These are phyloP conservation scores for Semaprochilodus insignis DNA, from an alignment of 2,797 vertebrate species.

Conservation along the genomic window DNA sequence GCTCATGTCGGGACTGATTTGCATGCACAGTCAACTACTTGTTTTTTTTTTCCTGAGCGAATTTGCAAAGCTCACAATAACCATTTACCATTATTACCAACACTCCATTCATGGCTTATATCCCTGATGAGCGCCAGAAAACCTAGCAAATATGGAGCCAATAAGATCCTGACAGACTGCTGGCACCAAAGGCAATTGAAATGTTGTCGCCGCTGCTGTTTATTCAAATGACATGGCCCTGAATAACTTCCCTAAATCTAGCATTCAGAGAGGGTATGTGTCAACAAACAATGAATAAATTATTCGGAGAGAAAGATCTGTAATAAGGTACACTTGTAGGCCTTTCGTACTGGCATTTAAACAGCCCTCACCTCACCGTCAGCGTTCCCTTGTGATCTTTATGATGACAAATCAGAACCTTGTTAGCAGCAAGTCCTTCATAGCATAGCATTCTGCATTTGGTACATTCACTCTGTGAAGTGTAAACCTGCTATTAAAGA, in stretches of 20 bases:
- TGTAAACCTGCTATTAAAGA: too few species aligned
- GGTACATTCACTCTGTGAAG: background rate
- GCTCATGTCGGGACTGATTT: constrained; percentile 2
- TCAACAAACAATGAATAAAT: constrained; percentile 47
- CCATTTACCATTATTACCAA: constrained; percentile 41
- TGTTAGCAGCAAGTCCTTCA: background rate
- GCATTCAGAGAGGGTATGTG: constrained; percentile 11
- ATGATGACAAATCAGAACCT: background rate
- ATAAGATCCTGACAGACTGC: constrained; percentile 52
- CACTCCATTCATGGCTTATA: constrained; percentile 8
- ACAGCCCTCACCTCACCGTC: background rate
- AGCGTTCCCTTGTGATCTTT: background rate
- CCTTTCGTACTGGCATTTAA: constrained; percentile 39
- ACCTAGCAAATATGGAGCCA: constrained; percentile 51
- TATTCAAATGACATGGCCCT: constrained; percentile 50
- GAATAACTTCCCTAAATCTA: constrained; percentile 34
- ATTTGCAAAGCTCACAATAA: constrained; percentile 35
- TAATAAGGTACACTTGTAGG: constrained; percentile 51
- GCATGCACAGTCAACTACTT: constrained; percentile 6
- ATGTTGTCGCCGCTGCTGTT: constrained; percentile 42
- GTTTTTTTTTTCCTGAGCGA: constrained; percentile 11
- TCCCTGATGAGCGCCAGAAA: constrained; percentile 25
- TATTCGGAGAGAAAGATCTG: constrained; percentile 40
- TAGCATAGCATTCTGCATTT: background rate
- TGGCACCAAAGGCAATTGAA: constrained; percentile 29